phyloP scores from a whole-genome alignment of 1,140 invertebrate genomes.

The Trichogramma pretiosum region DNA sequence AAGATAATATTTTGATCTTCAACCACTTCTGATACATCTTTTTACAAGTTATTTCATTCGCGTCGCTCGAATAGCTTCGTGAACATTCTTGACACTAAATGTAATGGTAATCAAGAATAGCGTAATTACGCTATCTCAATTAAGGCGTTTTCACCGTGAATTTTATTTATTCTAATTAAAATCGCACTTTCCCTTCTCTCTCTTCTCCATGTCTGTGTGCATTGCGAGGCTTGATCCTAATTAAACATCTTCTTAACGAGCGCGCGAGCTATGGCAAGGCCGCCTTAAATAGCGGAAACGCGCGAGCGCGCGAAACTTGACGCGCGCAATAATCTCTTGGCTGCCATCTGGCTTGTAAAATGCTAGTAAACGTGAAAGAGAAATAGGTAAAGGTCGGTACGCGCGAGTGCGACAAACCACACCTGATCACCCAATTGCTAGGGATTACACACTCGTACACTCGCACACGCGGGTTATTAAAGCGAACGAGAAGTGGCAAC shows the following conservation, averaged over 20 bases:
- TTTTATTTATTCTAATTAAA: slow-evolving; percentile 20
- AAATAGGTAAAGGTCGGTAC: not conserved
- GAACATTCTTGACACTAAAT: slow-evolving; percentile 14
- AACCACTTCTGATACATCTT: too few species aligned
- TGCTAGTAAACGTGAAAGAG: too few species aligned
- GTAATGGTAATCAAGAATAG: slow-evolving; percentile 15
- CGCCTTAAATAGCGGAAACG: slow-evolving; percentile 14
- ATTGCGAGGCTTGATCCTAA: slow-evolving; percentile 14
- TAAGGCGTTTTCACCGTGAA: slow-evolving; percentile 2
- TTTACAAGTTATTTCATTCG: too few species aligned
- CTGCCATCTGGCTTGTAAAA: too few species aligned
- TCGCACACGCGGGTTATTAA: too few species aligned
- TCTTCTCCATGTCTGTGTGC: too few species aligned
- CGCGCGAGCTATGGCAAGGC: slow-evolving; percentile 3
- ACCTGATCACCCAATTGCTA: slow-evolving; percentile 12
- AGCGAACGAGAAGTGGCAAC: too few species aligned
- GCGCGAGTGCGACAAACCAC: slow-evolving; percentile 4
- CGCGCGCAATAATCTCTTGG: not conserved
- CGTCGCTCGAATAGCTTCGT: too few species aligned
- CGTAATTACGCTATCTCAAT: slow-evolving; percentile 16
- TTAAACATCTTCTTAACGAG: slow-evolving; percentile 18
- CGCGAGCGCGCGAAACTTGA: not conserved
- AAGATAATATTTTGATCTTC: too few species aligned
- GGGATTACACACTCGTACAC: not conserved
- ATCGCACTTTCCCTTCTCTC: too few species aligned